These are phyloP conservation scores for Dendrolimus pini DNA, from an alignment of 2,888 invertebrate genomes.

Conservation along the genomic window DNA sequence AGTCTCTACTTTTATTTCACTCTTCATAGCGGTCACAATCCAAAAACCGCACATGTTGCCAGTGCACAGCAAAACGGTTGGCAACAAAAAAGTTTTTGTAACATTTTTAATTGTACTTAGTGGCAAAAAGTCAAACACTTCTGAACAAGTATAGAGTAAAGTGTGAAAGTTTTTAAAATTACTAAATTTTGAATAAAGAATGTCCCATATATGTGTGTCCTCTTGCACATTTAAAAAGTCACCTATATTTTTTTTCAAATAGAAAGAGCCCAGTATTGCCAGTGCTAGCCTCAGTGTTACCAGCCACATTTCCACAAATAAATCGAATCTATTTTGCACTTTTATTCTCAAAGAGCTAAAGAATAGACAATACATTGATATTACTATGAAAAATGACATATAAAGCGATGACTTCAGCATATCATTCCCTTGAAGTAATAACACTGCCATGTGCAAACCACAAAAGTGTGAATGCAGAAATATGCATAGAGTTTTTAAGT, in stretches of 20 bases:
- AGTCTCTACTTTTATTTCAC: constrained; percentile 20
- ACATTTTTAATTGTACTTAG: constrained; percentile 69
- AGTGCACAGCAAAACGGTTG: constrained; percentile 65
- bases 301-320: constrained; percentile 42
- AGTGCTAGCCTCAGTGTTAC: constrained; percentile 36
- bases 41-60: constrained; percentile 50
- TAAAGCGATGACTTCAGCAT: constrained; percentile 70
- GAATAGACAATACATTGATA: constrained; percentile 47
- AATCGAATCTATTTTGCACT: constrained; percentile 38
- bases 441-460: constrained; percentile 52
- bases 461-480: constrained; percentile 62
- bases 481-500: constrained; percentile 47
- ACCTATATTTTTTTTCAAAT: constrained; percentile 55
- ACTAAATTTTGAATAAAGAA: constrained; percentile 82
- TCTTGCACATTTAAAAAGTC: constrained; percentile 54
- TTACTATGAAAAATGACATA: constrained; percentile 56
- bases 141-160: constrained; percentile 85
- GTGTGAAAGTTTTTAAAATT: constrained; percentile 84
- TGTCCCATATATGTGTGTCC: constrained; percentile 83
- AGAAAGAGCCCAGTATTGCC: constrained; percentile 34
- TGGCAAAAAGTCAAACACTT: constrained; percentile 85
- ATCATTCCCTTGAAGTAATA: constrained; percentile 60
- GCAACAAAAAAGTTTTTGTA: constrained; percentile 74
- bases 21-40: constrained; percentile 24
- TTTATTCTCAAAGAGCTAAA: constrained; percentile 49